Conservation (phyloP, 1,140 invertebrate genomes). For the Chironomus striatipennis region DNA sequence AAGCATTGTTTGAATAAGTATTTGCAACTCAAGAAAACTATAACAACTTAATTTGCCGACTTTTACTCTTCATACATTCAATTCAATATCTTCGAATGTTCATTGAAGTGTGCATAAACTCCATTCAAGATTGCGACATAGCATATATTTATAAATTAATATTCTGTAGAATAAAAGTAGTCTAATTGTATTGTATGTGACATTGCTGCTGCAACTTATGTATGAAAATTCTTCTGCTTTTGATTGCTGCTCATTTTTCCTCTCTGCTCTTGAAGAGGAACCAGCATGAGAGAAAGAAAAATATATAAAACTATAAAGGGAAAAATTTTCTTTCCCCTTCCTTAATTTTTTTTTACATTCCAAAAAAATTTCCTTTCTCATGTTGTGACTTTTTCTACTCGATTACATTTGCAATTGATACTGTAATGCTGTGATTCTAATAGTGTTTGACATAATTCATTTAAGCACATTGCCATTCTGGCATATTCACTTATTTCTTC, state of each 20-base stretch:
- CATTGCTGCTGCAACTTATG: not conserved
- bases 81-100: not conserved
- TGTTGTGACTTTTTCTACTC: not conserved
- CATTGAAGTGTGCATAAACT: not conserved
- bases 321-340: not conserved
- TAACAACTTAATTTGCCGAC: too few relatives aligned
- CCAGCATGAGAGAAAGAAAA: too few relatives aligned
- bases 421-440: not conserved
- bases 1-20: too few relatives aligned
- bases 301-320: too few relatives aligned
- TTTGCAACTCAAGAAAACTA: too few relatives aligned
- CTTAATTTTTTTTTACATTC: not conserved
- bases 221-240: not conserved
- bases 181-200: not conserved
- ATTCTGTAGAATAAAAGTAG: not conserved
- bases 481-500: too few relatives aligned
- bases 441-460: slow-evolving; percentile 14
- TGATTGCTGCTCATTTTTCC: not conserved
- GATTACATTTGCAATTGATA: slow-evolving; percentile 13
- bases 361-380: not conserved
- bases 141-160: not conserved
- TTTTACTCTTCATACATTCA: too few relatives aligned
- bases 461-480: not conserved
- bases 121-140: not conserved
- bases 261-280: too few relatives aligned